Evolutionary conservation across 2,888 invertebrate species (phyloP), one percentile per base, ranked within the genome.

Genomic region (Erpobdella octoculata): DNA sequence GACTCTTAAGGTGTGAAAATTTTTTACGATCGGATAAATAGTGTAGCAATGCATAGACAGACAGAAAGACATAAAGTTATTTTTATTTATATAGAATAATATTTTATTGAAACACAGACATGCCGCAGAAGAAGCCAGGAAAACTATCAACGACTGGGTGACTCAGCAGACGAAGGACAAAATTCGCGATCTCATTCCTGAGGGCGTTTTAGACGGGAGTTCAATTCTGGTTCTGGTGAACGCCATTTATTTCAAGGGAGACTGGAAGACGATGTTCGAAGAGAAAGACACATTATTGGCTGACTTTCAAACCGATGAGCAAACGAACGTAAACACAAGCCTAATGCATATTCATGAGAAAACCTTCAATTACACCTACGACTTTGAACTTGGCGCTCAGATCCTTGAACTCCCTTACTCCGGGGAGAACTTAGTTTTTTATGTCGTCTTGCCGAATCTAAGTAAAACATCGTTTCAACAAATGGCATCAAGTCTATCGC

Each of bases 121-220:
- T 1, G 59, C 66, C 28, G 48, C 67, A 18, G 58, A 66, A 0
- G 35, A 71, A n/a, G 37, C 28, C 12, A 36, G 36, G 37, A 9
- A 36, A 12, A 58, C 64, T 5, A 91, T 95, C 67, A 95, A 94
- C 79, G 77, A 81, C 38, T 92, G 92, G 91, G 91, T 91, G 58
- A 88, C 88, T 78, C 80, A 86, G 5, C 87, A 90, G 79, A 95
- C 94, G 0, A 88, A 90, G 70, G 83, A 89, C 8, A 91, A 89
- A 81, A 93, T 95, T 74, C 88, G 88, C 76, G 86, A 92, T 77
- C 85, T 94, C 2, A 82, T 94, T 62, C 79, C 85, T 1, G n/a
- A 87, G 0, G 86, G 85, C 61, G 74, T 76, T n/a, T 74, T 82
- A 18, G 76, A 73, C 66, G 53, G 33, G 28, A 35, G 73, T 25